Evolutionary conservation across 2,888 invertebrate genomes (phyloP).

Genomic region (Trachelus stipa): DNA sequence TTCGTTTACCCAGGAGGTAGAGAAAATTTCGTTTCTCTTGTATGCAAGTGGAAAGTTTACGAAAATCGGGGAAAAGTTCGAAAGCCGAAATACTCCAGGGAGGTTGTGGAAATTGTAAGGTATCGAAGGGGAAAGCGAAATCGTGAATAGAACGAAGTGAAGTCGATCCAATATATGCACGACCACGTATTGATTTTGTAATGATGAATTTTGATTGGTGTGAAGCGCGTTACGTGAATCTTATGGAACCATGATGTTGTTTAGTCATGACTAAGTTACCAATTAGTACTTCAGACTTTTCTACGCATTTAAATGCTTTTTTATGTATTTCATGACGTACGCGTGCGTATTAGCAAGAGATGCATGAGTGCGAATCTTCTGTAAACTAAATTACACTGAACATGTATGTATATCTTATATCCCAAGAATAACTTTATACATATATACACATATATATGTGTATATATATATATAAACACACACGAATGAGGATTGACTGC

Average conservation of each 20-base stretch:
- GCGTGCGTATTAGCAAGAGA: background rate
- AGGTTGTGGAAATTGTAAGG: background rate
- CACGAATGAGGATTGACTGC: constrained; percentile 16
- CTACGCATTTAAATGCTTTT: background rate
- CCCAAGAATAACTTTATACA: background rate
- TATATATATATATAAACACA: background rate
- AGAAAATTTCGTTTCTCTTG: background rate
- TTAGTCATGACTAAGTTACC: background rate
- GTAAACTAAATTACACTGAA: background rate
- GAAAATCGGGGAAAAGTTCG: background rate
- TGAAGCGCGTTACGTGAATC: background rate
- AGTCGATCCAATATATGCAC: background rate
- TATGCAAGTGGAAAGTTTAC: background rate
- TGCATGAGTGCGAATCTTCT: background rate
- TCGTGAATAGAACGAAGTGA: background rate
- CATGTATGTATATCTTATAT: background rate
- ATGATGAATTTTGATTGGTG: background rate
- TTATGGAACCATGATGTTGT: background rate
- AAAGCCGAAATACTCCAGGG: background rate
- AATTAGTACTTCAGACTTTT: background rate
- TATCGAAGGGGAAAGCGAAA: background rate
- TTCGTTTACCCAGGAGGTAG: background rate
- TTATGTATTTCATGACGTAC: background rate
- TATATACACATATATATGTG: too few species aligned
- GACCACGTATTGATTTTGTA: background rate